Evolutionary conservation across 2,113 vertebrate species (phyloP).

Genomic region (Pelusios castaneus): DNA sequence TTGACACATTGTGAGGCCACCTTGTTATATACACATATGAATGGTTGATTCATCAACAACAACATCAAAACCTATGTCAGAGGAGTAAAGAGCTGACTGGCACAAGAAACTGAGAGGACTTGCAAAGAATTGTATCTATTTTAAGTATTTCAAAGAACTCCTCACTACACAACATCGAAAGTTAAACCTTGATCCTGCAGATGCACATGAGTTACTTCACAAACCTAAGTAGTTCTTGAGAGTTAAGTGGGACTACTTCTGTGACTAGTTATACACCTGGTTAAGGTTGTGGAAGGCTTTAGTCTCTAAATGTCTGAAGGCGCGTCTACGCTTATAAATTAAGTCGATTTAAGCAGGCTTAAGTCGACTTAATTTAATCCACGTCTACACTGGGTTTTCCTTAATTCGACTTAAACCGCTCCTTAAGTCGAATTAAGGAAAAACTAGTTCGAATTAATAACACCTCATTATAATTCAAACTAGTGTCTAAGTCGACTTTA

Average conservation of each 20-base stretch:
- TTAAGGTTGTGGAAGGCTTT: neutral
- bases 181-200: neutral
- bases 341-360: no score
- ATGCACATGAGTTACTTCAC: neutral
- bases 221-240: neutral
- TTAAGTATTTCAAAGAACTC: neutral
- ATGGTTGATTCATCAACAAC: neutral
- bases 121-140: neutral
- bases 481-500: no score
- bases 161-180: neutral
- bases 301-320: neutral
- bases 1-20: neutral
- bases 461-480: no score
- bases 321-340: no score
- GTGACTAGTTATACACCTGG: neutral
- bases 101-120: neutral
- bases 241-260: neutral
- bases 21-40: neutral
- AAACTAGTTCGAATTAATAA: no score
- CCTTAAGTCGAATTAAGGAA: no score
- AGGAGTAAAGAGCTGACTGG: neutral
- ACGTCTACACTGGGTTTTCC: no score
- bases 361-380: no score
- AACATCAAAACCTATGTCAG: neutral
- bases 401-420: no score